phyloP scores from a whole-genome alignment of 2,797 vertebrate genomes.

The Numenius phaeopus region DNA sequence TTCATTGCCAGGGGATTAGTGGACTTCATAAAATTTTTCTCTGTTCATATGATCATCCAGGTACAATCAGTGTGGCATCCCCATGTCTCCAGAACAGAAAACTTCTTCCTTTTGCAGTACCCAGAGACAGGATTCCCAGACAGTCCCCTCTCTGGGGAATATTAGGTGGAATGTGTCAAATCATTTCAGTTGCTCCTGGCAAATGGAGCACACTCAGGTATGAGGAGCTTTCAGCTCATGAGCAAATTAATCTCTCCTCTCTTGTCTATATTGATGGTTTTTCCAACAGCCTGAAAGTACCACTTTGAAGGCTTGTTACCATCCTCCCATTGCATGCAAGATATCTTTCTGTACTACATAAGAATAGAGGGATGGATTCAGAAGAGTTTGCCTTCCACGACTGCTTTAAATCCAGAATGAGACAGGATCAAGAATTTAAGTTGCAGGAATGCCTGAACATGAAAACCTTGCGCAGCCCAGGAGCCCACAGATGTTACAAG shows the following conservation, averaged over 20 bases:
- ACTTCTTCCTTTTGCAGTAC: background rate
- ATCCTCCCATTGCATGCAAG: background rate
- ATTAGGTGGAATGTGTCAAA: background rate
- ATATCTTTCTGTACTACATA: background rate
- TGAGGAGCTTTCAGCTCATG: background rate
- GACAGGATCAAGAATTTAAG: background rate
- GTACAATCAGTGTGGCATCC: background rate
- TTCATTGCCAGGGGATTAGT: background rate
- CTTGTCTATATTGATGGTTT: background rate
- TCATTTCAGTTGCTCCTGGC: background rate
- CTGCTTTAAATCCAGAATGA: background rate
- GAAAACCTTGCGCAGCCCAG: background rate
- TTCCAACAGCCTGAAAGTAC: background rate
- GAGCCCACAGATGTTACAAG: background rate
- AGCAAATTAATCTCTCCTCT: background rate
- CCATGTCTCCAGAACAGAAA: background rate
- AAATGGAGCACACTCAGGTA: background rate
- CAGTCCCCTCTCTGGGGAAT: background rate
- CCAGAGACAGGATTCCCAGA: background rate
- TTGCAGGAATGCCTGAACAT: background rate
- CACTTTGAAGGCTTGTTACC: background rate
- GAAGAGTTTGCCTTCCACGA: background rate
- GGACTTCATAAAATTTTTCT: background rate
- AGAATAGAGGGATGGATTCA: background rate
- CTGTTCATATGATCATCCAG: background rate